These are phyloP conservation scores for Uromys caudimaculatus DNA, from an alignment of 2,797 vertebrate genomes.

Conservation along the genomic window DNA sequence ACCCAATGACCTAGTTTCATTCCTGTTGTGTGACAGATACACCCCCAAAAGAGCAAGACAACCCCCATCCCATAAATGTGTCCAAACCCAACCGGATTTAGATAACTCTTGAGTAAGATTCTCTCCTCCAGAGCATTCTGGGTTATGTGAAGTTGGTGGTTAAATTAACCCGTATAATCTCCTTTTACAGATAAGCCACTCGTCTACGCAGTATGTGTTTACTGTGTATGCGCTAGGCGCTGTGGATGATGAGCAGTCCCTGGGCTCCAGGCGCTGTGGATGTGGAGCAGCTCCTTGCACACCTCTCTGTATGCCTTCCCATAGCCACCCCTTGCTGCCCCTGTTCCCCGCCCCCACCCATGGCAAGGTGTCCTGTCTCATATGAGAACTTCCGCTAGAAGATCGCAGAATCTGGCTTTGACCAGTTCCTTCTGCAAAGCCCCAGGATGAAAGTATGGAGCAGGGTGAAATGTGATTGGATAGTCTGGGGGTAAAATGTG, in stretches of 20 bases:
- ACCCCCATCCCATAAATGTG: fast-evolving
- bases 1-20: background rate
- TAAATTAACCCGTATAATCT: background rate
- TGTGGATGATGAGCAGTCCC: fast-evolving
- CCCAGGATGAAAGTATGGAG: background rate
- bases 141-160: background rate
- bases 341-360: fast-evolving
- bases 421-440: fast-evolving
- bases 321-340: fast-evolving
- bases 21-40: background rate
- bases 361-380: fast-evolving
- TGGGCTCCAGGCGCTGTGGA: fast-evolving
- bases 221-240: fast-evolving
- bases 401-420: fast-evolving
- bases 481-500: no score
- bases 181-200: background rate
- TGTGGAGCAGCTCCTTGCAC: fast-evolving
- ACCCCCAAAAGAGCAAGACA: no score
- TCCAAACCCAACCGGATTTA: no score
- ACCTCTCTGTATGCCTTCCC: background rate
- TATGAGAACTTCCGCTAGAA: background rate
- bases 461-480: fast-evolving
- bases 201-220: fast-evolving
- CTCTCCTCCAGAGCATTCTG: background rate
- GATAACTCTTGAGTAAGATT: background rate